A percentile compares a stretch with the other conserved stretches of the same genome.
Conservation (phyloP, 2,797 vertebrate genomes). For the Enteromius treurensis region DNA sequence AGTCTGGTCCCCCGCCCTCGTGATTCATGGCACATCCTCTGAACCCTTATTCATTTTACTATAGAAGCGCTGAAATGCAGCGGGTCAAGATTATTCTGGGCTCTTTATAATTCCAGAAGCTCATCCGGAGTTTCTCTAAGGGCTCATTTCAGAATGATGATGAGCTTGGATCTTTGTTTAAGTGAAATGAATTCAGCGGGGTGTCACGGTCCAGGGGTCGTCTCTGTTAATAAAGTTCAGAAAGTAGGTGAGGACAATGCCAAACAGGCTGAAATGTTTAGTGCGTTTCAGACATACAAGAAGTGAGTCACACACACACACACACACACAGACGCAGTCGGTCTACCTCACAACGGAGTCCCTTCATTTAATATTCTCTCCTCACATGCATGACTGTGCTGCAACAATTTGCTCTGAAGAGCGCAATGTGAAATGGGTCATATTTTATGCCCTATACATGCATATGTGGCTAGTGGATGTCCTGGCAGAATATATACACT, state of each 20-base stretch:
- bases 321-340: background rate
- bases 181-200: slow-evolving; percentile 29
- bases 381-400: background rate
- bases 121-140: slow-evolving; percentile 10
- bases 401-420: background rate
- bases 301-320: background rate
- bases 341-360: slow-evolving; percentile 6
- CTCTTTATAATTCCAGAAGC: slow-evolving; percentile 30
- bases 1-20: background rate
- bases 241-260: background rate
- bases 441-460: background rate
- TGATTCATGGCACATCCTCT: background rate
- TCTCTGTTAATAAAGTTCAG: slow-evolving; percentile 19
- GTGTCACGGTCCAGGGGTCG: slow-evolving; percentile 3
- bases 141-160: slow-evolving; percentile 29
- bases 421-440: slow-evolving; percentile 5
- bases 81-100: background rate
- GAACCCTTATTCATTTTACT: slow-evolving; percentile 15
- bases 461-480: background rate
- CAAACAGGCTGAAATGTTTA: background rate
- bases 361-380: slow-evolving; percentile 18
- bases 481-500: background rate
- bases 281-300: background rate
- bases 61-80: background rate
- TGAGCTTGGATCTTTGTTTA: slow-evolving; percentile 27